Percentiles rank a stretch among this genome's conserved stretches.
These are phyloP conservation scores for Capricornis sumatraensis DNA, from an alignment of 2,113 vertebrate species.

Conservation along the genomic window DNA sequence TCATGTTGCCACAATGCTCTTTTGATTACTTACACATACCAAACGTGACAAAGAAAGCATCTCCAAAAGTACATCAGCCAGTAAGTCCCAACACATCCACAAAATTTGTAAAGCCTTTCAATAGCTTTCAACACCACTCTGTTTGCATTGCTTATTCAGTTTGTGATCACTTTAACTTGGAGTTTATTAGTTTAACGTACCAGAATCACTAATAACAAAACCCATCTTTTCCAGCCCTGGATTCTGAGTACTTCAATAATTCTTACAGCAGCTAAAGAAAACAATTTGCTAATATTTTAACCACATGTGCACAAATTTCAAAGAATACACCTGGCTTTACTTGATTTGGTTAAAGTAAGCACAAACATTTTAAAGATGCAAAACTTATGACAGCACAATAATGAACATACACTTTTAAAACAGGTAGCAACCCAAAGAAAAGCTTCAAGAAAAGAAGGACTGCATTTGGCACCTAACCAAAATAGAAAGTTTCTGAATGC, in stretches of 20 bases:
- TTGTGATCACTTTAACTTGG: constrained; percentile 56
- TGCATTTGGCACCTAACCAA: constrained; percentile 30
- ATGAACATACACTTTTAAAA: constrained; percentile 53
- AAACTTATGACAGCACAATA: constrained; percentile 52
- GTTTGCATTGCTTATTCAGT: constrained; percentile 36
- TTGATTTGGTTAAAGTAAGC: constrained; percentile 68
- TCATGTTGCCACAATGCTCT: constrained; percentile 61
- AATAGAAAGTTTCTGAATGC: not conserved
- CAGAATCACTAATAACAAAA: constrained; percentile 41
- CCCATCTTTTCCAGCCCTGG: not conserved
- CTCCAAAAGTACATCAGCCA: constrained; percentile 68
- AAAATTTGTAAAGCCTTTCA: constrained; percentile 35
- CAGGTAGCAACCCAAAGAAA: constrained; percentile 64
- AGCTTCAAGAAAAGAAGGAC: constrained; percentile 47
- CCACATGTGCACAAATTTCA: not conserved
- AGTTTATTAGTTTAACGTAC: constrained; percentile 11
- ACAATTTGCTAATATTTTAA: constrained; percentile 26
- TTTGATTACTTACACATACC: constrained; percentile 68
- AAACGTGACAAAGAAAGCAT: constrained; percentile 75
- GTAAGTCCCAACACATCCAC: constrained; percentile 64
- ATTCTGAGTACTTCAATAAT: constrained; percentile 15
- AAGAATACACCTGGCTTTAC: not conserved
- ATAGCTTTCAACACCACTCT: constrained; percentile 27
- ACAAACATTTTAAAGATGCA: constrained; percentile 70
- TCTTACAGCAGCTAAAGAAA: not conserved